phyloP scores from a whole-genome alignment of 2,888 invertebrate genomes.

The Drosophila barbarae region DNA sequence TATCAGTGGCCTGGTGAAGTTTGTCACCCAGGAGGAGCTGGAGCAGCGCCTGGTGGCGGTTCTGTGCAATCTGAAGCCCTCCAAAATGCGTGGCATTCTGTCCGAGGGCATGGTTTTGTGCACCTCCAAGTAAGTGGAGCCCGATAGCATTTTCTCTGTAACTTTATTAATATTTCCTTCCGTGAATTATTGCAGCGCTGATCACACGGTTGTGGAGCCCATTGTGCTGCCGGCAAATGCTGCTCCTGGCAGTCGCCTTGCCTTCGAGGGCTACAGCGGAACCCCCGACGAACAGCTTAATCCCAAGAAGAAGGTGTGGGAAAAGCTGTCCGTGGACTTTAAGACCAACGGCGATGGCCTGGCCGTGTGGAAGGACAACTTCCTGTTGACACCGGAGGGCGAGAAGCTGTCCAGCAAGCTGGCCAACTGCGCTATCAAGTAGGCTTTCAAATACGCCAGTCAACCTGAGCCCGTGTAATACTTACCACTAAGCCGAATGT shows the following conservation, averaged over 20 bases:
- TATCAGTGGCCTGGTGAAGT: conserved; percentile 95
- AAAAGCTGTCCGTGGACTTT: conserved; percentile 90
- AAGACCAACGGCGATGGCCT: conserved; percentile 85
- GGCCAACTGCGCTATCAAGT: conserved; percentile 91
- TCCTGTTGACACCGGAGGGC: conserved; percentile 86
- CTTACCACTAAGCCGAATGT: conserved; percentile 50
- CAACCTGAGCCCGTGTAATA: conserved; percentile 68
- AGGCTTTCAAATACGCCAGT: conserved; percentile 47
- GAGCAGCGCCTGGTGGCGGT: conserved; percentile 93
- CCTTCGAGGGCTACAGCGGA: conserved; percentile 91
- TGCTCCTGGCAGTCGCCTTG: conserved; percentile 90
- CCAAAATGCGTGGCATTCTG: conserved; percentile 95
- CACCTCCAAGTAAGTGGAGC: conserved; percentile 85
- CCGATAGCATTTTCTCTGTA: rapidly evolving
- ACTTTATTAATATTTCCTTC: neutral
- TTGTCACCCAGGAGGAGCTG: conserved; percentile 94
- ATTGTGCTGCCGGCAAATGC: conserved; percentile 88
- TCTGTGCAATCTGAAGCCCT: conserved; percentile 96
- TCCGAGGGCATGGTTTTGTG: conserved; percentile 97
- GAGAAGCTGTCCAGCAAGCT: conserved; percentile 88
- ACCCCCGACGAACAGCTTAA: conserved; percentile 92
- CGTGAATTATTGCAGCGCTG: conserved; percentile 80
- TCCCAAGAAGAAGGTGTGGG: conserved; percentile 98
- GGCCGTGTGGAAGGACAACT: conserved; percentile 93
- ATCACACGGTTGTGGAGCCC: conserved; percentile 91